Evolutionary conservation across 2,888 invertebrate species (phyloP).

Genomic region (Athrips mouffetella): DNA sequence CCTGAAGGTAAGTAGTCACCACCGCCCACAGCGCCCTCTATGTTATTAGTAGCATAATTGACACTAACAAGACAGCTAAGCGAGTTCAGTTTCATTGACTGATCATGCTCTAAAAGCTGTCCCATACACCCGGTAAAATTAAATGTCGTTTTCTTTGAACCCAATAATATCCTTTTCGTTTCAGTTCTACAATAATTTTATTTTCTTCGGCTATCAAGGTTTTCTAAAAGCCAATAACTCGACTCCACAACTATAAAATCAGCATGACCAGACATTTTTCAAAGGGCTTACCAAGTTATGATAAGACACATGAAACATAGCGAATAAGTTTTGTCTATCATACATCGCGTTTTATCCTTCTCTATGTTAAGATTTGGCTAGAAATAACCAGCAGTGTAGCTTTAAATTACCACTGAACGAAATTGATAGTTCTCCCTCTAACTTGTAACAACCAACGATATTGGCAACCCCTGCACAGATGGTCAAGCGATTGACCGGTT

Average conservation of each 20-base stretch:
- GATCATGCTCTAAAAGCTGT: too few species aligned
- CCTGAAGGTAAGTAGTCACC: too few species aligned
- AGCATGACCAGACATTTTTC: conserved; percentile 46
- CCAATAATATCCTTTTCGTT: too few species aligned
- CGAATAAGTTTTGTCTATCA: too few species aligned
- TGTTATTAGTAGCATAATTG: too few species aligned
- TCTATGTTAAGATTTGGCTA: not conserved
- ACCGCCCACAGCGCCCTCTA: too few species aligned
- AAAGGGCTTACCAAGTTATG: not conserved
- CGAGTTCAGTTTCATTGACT: too few species aligned
- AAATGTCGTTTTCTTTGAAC: too few species aligned
- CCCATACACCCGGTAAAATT: too few species aligned
- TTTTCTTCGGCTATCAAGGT: conserved; percentile 19
- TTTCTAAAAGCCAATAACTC: conserved; percentile 18
- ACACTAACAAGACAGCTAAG: too few species aligned
- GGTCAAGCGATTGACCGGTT: conserved; percentile 66
- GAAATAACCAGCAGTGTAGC: not conserved
- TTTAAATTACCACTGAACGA: not conserved
- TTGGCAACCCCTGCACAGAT: conserved; percentile 49
- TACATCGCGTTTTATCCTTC: not conserved
- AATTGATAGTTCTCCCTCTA: not conserved
- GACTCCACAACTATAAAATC: conserved; percentile 32
- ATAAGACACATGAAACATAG: too few species aligned
- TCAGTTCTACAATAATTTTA: too few species aligned
- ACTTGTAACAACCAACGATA: not conserved